Percentiles rank a stretch among this genome's conserved stretches.
phyloP scores from a whole-genome alignment of 92 coral and sea anemone species.

The Ricordea florida region DNA sequence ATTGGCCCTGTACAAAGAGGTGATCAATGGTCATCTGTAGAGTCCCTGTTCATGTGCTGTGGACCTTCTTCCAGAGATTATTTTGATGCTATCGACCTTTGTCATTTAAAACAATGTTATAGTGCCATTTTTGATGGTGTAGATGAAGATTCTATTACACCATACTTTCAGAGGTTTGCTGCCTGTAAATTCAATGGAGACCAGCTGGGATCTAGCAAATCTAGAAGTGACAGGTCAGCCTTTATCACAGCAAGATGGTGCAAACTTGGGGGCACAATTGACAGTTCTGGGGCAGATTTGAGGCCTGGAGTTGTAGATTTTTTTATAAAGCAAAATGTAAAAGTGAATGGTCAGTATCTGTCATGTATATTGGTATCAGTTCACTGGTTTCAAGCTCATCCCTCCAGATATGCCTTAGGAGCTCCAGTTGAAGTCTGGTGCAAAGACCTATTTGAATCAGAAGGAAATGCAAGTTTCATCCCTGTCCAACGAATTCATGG shows the following conservation, averaged over 20 bases:
- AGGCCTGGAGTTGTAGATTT: slow-evolving; percentile 60
- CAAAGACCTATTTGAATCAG: slow-evolving; percentile 37
- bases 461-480: slow-evolving; percentile 60
- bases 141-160: neutral
- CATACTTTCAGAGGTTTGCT: slow-evolving; percentile 3
- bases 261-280: slow-evolving; percentile 33
- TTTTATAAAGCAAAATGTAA: slow-evolving; percentile 39
- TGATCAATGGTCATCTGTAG: slow-evolving; percentile 5
- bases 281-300: slow-evolving; percentile 19
- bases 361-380: slow-evolving; percentile 49
- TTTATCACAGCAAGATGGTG: slow-evolving; percentile 56
- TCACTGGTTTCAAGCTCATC: slow-evolving; percentile 47
- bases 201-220: slow-evolving; percentile 7
- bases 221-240: slow-evolving; percentile 44
- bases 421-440: slow-evolving; percentile 60
- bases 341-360: slow-evolving; percentile 23
- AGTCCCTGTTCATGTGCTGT: neutral
- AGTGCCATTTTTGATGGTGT: neutral
- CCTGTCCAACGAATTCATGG: slow-evolving; percentile 60
- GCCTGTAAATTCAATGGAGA: slow-evolving; percentile 31
- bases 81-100: slow-evolving; percentile 28
- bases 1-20: slow-evolving; percentile 52
- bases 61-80: slow-evolving; percentile 14
- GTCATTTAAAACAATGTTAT: slow-evolving; percentile 38
- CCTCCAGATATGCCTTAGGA: slow-evolving; percentile 28